Evolutionary conservation across 2,888 invertebrate genomes (phyloP).

Genomic region (Cryptophagus acutangulus): DNA sequence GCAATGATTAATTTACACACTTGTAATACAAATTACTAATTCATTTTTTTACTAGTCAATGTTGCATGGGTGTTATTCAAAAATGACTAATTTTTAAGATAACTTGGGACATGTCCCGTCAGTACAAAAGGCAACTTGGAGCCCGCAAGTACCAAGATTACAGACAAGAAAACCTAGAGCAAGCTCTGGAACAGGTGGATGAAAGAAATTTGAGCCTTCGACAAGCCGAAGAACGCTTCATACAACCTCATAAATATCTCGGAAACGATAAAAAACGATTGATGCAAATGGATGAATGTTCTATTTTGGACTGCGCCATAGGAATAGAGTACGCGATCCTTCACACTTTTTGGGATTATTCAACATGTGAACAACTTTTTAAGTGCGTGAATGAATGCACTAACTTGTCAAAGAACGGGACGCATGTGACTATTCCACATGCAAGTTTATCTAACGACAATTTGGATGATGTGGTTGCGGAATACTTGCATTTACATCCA

Average conservation of each 20-base stretch:
- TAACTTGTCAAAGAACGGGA: slow-evolving; percentile 1
- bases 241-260: not conserved
- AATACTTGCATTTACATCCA: not conserved
- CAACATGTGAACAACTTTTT: not conserved
- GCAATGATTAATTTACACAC: too few relatives aligned
- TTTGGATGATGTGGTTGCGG: slow-evolving; percentile 1
- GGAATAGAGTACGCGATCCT: not conserved
- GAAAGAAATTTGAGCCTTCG: too few relatives aligned
- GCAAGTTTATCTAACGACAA: slow-evolving; percentile 2
- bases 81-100: too few relatives aligned
- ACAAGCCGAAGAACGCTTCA: not conserved
- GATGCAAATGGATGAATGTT: slow-evolving; percentile 1
- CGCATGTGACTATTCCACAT: not conserved
- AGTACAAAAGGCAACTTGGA: too few relatives aligned
- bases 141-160: too few relatives aligned
- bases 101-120: too few relatives aligned
- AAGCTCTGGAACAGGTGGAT: too few relatives aligned
- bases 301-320: slow-evolving; percentile 1
- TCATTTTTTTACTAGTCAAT: too few relatives aligned
- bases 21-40: too few relatives aligned
- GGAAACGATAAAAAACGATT: slow-evolving; percentile 2
- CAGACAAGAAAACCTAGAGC: too few relatives aligned
- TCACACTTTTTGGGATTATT: slow-evolving; percentile 1
- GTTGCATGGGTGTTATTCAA: too few relatives aligned
- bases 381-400: slow-evolving; percentile 1